Evolutionary conservation across 2,888 invertebrate genomes (phyloP), one percentile per base, ranked within the genome.

Genomic region (Iphiclides podalirius): DNA sequence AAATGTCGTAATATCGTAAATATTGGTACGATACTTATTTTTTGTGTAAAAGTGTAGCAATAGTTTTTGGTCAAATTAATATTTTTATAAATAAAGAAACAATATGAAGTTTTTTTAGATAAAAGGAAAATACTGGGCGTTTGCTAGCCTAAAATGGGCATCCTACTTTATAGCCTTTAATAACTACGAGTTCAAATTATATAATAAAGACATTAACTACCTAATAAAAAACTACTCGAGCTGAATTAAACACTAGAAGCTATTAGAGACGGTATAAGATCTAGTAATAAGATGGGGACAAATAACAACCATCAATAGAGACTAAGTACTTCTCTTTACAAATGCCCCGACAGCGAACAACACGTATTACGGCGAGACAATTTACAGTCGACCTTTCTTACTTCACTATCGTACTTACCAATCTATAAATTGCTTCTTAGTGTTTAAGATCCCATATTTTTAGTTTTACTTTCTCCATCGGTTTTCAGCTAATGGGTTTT

Each of bases 221-320:
- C 8, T 11, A 8, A 4, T 4, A 4, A 20, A 42, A 28, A 42
- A 12, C 26, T 9, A 16, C 13, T 17, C 7, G 20, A 33, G 11
- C 8, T 45, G 41, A 48, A 44, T 41, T 47, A 47, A 44, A 17
- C 13, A 20, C 38, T 44, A 44, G 16, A 33, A 9, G 26, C 26
- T 28, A 35, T 40, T 40, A 47, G 36, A 1, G 11, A 11, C 9
- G 9, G 33, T 23, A 37, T 39, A 44, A 51, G 43, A 41, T 23
- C 34, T 48, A 39, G 52, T 57, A 54, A 59, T 52, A 54, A 56
- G 58, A 55, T 55, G 53, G 50, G 52, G 52, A 65, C 60, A 64
- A 70, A 72, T 67, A 55, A 63, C 49, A 26, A 20, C 53, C 59
- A 69, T 67, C 59, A 63, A 66, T 65, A 61, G 40, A 43, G 47